Evolutionary conservation across 1,140 invertebrate species (phyloP).

Genomic region (Hyles euphorbiae): DNA sequence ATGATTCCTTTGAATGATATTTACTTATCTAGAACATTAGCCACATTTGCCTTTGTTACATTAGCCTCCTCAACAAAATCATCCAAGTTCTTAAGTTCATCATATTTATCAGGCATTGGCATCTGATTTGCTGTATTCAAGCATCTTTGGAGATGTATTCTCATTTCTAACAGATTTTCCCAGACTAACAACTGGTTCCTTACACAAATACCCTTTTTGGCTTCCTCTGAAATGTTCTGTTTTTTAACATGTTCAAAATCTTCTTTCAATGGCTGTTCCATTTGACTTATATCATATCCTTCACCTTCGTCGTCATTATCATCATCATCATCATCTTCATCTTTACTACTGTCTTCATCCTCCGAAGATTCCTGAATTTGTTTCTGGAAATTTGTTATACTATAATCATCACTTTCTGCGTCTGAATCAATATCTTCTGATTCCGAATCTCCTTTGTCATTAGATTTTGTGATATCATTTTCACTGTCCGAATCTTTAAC

Average conservation of each 20-base stretch:
- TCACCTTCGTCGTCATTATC: constrained; percentile 51
- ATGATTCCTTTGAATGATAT: constrained; percentile 14
- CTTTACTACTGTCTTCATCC: constrained; percentile 15
- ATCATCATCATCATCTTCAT: constrained; percentile 41
- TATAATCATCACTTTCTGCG: constrained; percentile 51
- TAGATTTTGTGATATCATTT: not conserved
- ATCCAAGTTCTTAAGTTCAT: constrained; percentile 65
- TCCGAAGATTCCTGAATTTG: constrained; percentile 33
- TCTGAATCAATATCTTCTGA: constrained; percentile 22
- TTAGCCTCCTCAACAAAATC: constrained; percentile 75
- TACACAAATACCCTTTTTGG: constrained; percentile 86
- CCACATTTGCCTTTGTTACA: constrained; percentile 75
- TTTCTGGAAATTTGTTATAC: constrained; percentile 43
- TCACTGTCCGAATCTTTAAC: constrained; percentile 9
- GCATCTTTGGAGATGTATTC: constrained; percentile 91
- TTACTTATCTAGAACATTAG: constrained; percentile 79
- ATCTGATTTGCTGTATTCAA: constrained; percentile 84
- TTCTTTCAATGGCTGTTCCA: constrained; percentile 61
- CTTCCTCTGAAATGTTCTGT: constrained; percentile 77
- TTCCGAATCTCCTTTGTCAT: constrained; percentile 4
- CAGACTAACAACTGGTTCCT: constrained; percentile 86
- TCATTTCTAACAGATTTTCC: constrained; percentile 88
- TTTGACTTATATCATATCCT: constrained; percentile 67
- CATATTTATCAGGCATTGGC: constrained; percentile 79
- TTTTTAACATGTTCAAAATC: constrained; percentile 76